These are phyloP conservation scores for Sterrhoptilus dennistouni DNA, from an alignment of 2,113 vertebrate genomes.

Conservation along the genomic window DNA sequence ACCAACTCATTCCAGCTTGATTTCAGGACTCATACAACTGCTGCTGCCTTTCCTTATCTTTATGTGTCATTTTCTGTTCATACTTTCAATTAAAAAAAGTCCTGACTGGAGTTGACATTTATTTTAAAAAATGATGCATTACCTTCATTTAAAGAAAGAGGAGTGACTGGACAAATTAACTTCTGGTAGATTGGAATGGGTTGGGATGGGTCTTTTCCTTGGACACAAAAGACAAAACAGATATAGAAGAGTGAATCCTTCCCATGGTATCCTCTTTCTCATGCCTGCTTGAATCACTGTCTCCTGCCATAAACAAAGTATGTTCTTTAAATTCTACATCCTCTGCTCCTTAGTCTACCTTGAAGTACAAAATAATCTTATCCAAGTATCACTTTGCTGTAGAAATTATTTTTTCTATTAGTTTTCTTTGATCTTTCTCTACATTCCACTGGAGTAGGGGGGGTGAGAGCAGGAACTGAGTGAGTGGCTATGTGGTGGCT, in stretches of 20 bases:
- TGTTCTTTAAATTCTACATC: background rate
- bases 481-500: background rate
- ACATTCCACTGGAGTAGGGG: rapidly evolving
- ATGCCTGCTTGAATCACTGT: background rate
- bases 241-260: background rate
- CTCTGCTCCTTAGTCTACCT: background rate
- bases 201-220: background rate
- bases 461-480: background rate
- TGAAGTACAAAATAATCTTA: background rate
- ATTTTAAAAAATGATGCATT: background rate
- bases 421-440: background rate
- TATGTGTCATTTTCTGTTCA: background rate
- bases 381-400: background rate
- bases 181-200: background rate
- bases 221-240: background rate
- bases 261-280: background rate
- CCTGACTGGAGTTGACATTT: background rate
- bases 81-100: background rate
- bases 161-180: background rate
- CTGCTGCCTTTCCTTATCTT: background rate
- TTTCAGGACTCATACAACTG: background rate
- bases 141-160: background rate
- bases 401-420: background rate
- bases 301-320: background rate
- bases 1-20: background rate